Base-by-base conservation (phyloP, 2,797 vertebrate genomes). In the Silurus aristotelis region DNA sequence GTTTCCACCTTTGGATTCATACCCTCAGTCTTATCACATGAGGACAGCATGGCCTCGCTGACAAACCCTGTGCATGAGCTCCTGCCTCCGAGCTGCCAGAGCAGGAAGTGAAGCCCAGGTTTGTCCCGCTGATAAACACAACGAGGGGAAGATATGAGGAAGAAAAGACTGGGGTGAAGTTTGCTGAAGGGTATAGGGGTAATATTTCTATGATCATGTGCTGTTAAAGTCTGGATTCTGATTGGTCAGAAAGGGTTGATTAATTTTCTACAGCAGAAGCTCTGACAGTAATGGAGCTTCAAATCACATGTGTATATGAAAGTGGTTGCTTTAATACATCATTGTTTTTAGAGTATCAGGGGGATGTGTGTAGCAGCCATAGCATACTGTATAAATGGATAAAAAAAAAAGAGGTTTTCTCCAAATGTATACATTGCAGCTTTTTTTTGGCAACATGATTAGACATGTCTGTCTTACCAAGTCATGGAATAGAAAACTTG, bases 21-120 rank as follows among this genome's bases (percentile, higher is more conserved):
- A 83, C 87, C 87, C 84, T 86, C 80, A 76, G 79, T 89, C 89
- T 90, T 90, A 90, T 89, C 88, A 85, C 89, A 89, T 83, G 72
- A 89, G 87, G 72, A 87, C 89, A 90, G 88, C 75, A 78, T 73
- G 68, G 89, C 82, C 80, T 85, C 82, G 60, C 87, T 87, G 88
- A 87, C 89, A 87, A 84, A 83, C 86, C 68, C 68, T 82, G 86
- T 82, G 83, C 77, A 75, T 82, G 85, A 88, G 89, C 88, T 90
- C 63, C 75, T 82, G 85, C 86, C 89, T 88, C 87, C 82, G 22
- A 77, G 88, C 84, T 88, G 87, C 88, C 89, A 89, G 73, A 86
- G 81, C 87, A 81, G 78, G 86, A 61, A 85, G 85, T 88, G 84
- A 81, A 82, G 68, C 85, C 76, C 38, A 82, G 75, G 83, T 87